A percentile compares a stretch with the other conserved stretches of the same genome.
phyloP scores from a whole-genome alignment of 2,113 vertebrate genomes.

The Pterocles gutturalis region DNA sequence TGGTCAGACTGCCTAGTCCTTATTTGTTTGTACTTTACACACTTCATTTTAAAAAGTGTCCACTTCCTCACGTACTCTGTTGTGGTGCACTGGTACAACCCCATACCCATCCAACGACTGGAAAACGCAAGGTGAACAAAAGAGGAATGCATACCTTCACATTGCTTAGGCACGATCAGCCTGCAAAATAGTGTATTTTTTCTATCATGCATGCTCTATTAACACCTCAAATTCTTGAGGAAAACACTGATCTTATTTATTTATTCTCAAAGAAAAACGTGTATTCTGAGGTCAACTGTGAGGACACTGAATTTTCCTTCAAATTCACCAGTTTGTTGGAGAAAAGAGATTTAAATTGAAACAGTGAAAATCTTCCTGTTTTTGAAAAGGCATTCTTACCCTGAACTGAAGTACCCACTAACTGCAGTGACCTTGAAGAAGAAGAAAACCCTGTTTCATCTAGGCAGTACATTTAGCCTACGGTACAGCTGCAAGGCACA shows the following conservation, averaged over 20 bases:
- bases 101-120: not conserved
- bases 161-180: not conserved
- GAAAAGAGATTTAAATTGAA: not conserved
- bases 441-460: not conserved
- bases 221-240: not conserved
- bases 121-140: not conserved
- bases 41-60: not conserved
- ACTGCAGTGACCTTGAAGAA: not conserved
- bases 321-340: not conserved
- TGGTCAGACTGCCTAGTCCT: not conserved
- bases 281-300: not conserved
- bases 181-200: not conserved
- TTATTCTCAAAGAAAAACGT: not conserved
- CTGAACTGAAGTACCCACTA: not conserved
- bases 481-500: not conserved
- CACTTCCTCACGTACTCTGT: not conserved
- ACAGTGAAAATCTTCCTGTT: not conserved
- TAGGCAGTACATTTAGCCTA: accelerated
- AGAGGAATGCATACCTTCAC: not conserved
- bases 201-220: not conserved
- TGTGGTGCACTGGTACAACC: not conserved
- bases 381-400: not conserved
- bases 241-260: not conserved
- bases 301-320: not conserved
- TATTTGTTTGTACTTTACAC: not conserved